Evolutionary conservation across 2,113 vertebrate genomes (phyloP).

Genomic region (Brienomyrus longianalis): DNA sequence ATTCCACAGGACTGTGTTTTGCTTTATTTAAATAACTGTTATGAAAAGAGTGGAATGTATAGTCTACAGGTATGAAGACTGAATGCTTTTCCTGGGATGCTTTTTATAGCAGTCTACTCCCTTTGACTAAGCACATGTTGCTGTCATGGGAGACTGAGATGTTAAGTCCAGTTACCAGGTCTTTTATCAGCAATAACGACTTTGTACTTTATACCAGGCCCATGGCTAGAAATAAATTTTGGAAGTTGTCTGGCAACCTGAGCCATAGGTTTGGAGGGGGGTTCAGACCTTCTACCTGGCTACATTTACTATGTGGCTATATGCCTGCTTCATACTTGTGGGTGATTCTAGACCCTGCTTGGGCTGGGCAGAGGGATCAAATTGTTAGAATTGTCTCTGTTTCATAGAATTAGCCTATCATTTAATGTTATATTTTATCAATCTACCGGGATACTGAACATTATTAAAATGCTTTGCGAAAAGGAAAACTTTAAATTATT

Average conservation of each 20-base stretch:
- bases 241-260: background rate
- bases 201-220: background rate
- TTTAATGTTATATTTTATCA: background rate
- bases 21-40: background rate
- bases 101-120: background rate
- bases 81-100: background rate
- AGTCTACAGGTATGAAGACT: background rate
- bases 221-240: background rate
- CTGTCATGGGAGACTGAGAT: background rate
- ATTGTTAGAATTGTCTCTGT: background rate
- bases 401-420: background rate
- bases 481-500: background rate
- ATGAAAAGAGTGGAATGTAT: background rate
- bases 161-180: background rate
- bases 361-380: background rate
- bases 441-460: background rate
- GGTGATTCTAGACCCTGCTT: background rate
- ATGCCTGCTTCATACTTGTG: background rate
- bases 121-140: background rate
- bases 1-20: slow-evolving; percentile 16
- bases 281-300: background rate
- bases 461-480: background rate
- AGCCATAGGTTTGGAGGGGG: background rate
- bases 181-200: background rate
- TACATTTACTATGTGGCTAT: background rate